phyloP scores from a whole-genome alignment of 2,113 vertebrate species.

The Pholis gunnellus region DNA sequence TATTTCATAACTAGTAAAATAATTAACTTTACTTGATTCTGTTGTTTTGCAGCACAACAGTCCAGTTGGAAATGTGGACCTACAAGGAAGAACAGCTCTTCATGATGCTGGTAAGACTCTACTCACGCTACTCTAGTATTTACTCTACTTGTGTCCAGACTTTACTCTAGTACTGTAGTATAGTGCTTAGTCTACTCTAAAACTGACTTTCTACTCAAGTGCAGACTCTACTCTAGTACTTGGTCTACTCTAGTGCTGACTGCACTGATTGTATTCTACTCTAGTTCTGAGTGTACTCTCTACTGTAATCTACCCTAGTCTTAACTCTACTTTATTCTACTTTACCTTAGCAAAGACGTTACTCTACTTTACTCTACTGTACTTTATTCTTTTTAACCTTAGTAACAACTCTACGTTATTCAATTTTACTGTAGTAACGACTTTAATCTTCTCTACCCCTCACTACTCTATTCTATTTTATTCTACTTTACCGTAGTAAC shows the following conservation, averaged over 20 bases:
- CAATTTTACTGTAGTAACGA: background rate
- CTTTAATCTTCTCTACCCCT: background rate
- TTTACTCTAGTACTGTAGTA: background rate
- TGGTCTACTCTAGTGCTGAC: background rate
- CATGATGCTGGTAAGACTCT: constrained; percentile 92
- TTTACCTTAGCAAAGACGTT: too few species aligned
- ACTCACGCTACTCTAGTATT: background rate
- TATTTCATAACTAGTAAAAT: background rate
- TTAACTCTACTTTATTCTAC: background rate
- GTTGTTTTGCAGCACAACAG: constrained; percentile 90
- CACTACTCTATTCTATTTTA: background rate
- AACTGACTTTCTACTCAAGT: background rate
- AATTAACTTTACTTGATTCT: background rate
- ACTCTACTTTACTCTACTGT: background rate
- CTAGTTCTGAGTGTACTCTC: background rate
- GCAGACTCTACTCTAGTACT: background rate
- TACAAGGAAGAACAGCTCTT: constrained; percentile 93
- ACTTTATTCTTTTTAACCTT: background rate
- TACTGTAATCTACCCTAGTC: background rate
- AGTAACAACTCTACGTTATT: background rate
- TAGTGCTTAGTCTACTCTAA: background rate
- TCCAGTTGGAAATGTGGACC: constrained; percentile 94
- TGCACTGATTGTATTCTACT: background rate
- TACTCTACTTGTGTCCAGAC: background rate
- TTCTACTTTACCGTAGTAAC: background rate